These are phyloP conservation scores for Limnodromus scolopaceus DNA, from an alignment of 2,797 vertebrate species.

Conservation along the genomic window DNA sequence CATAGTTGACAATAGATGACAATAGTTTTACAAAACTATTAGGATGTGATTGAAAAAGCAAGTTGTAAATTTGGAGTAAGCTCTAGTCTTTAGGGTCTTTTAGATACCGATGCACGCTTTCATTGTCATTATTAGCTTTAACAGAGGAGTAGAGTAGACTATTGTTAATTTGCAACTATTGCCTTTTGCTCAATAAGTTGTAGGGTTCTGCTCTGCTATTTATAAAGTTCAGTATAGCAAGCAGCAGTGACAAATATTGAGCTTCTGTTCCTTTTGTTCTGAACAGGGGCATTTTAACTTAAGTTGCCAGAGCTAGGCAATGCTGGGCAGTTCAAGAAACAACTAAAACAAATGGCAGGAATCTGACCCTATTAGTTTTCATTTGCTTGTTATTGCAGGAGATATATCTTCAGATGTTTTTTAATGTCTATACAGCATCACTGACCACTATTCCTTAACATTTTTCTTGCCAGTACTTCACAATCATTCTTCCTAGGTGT, in stretches of 20 bases:
- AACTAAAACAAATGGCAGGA: not conserved
- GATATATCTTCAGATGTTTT: not conserved
- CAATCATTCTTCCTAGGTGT: not conserved
- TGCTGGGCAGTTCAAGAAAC: not conserved
- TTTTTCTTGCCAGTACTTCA: not conserved
- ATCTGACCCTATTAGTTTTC: not conserved
- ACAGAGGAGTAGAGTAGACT: not conserved
- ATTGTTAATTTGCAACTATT: not conserved
- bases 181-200: not conserved
- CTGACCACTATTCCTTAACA: not conserved
- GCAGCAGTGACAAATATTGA: not conserved
- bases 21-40: not conserved
- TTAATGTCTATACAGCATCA: not conserved
- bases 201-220: not conserved
- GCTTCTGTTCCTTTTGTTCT: not conserved
- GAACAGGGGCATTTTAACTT: not conserved
- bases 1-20: not conserved
- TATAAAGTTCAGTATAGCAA: not conserved
- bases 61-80: not conserved
- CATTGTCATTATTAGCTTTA: not conserved
- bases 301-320: not conserved
- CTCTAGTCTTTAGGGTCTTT: not conserved
- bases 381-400: not conserved
- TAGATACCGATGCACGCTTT: not conserved
- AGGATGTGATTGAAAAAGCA: not conserved